Evolutionary conservation across 2,888 invertebrate genomes (phyloP), one percentile per base, ranked within the genome.

Genomic region (Celastrina argiolus): DNA sequence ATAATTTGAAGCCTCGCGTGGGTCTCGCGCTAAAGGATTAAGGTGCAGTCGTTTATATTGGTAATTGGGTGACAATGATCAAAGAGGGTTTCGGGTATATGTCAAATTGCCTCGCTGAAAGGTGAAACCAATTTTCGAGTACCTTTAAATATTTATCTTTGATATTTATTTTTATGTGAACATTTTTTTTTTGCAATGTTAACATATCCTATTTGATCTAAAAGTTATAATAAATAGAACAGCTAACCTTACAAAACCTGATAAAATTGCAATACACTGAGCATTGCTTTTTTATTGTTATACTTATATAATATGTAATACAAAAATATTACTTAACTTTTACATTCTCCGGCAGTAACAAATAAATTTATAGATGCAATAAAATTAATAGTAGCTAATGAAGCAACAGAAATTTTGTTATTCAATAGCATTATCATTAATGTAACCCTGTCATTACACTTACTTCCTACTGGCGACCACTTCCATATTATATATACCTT

Each of bases 1-100:
- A 85, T 81, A 76, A 81, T 79, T 81, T 72, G 77, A 77, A 72
- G 77, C 73, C 78, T 28, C 31, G 59, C 36, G 61, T 39, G 61
- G 61, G 61, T 22, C 8, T 36, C 36, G 10, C 36, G 36, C 36
- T 36, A 26, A 51, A 51, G 51, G 51, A 51, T 51, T 51, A 51
- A 51, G 51, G 51, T 26, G 22, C 51, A 51, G 51, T 51, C 51
- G 26, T 51, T 51, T 51, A 26, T 51, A 22, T 51, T 51, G 51
- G 22, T 51, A 51, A 51, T 51, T 51, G 51, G 22, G 51, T 51
- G 51, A 51, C 51, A 10, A 51, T 51, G 51, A 51, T 51, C 51
- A 51, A 51, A 22, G 12, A 10, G 26, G 51, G 76, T 78, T 77
- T 65, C 39, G 61, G 42, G 6, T 26, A 51, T 51, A 22, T 16